Evolutionary conservation across 2,888 invertebrate species (phyloP), one percentile per base, ranked within the genome.

Genomic region (Ernsta delagoae): DNA sequence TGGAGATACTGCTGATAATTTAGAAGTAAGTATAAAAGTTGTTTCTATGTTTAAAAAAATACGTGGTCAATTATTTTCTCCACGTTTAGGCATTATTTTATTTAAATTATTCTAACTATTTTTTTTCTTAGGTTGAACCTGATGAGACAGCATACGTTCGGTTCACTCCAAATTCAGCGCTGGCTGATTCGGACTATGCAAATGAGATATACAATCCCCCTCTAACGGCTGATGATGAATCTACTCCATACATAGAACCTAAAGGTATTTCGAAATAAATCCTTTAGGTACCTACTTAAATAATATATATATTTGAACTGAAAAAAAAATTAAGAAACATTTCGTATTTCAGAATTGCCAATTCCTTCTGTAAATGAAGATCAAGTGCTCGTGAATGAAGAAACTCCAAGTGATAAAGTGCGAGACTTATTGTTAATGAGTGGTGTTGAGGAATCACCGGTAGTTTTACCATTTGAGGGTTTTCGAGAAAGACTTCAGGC

Each of bases 151-250:
- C 98, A 41, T 96, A 96, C 77, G 96, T 98, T 39, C 96, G 96
- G 74, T 98, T 97, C 79, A 96, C 95, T 6, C 98, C 98, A 11
- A 94, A 95, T 65, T 87, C 89, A 12, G 95, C 95, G 71, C 87
- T 93, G 68, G 92, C 90, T 5, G 95, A 96, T 80, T 94, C 95
- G 3, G 95, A 96, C 75, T 97, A 95, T 81, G 96, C 97, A n/a
- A 97, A 97, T 79, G 97, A 97, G 88, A 94, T 97, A 12, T 97
- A 96, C 83, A 96, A 95, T 83, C 97, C 97, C 34, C 96, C 97
- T 67, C 79, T 94, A 70, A 86, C 90, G 59, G 93, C 94, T 65
- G 92, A 92, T 53, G 93, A 94, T 72, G 88, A 90, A 70, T 84
- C 85, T 7, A 78, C 84, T 62, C 78, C 85, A 59, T 88, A 83